Evolutionary conservation across 2,888 invertebrate genomes (phyloP).

Genomic region (Cyclophora punctaria): DNA sequence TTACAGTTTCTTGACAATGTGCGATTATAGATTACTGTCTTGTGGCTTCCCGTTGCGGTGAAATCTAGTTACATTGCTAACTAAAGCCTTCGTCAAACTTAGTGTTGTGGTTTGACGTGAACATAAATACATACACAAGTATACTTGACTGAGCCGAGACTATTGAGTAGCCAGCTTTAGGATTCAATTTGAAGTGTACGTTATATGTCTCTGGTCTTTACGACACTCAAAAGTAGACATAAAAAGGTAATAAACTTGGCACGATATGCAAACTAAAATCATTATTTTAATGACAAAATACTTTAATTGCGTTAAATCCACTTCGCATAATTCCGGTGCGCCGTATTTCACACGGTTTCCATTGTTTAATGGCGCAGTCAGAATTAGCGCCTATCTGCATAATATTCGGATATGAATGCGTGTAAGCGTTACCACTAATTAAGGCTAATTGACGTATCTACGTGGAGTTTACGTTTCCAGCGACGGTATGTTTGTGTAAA

Average conservation of each 20-base stretch:
- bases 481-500: neutral
- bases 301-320: conserved; percentile 2
- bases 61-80: too few species aligned
- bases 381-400: conserved; percentile 6
- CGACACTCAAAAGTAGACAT: too few species aligned
- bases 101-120: too few species aligned
- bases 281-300: too few species aligned
- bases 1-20: conserved; percentile 41
- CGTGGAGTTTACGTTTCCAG: neutral
- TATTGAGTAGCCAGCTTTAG: too few species aligned
- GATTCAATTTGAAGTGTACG: too few species aligned
- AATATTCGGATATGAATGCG: conserved; percentile 5
- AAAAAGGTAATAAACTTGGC: too few species aligned
- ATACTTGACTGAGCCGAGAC: too few species aligned
- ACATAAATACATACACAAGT: too few species aligned
- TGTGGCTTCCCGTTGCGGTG: conserved; percentile 21
- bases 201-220: too few species aligned
- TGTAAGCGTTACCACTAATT: conserved; percentile 8
- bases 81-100: too few species aligned
- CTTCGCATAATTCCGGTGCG: neutral
- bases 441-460: conserved; percentile 6
- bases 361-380: conserved; percentile 5
- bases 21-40: conserved; percentile 40
- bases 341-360: neutral
- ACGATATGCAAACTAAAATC: too few species aligned